Conservation (phyloP, 2,113 vertebrate species). For the Osmerus mordax region DNA sequence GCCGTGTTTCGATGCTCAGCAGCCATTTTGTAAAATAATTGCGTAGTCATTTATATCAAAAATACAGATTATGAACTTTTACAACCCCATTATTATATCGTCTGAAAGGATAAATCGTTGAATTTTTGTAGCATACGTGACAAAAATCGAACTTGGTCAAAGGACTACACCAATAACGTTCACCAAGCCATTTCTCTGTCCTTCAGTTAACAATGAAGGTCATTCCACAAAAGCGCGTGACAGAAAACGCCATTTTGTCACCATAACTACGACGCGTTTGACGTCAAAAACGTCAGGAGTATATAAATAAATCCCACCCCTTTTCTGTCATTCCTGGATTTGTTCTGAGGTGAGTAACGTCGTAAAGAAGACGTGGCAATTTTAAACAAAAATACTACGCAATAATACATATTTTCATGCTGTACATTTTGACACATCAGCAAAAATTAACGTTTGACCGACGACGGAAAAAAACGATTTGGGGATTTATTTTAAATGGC, state of each 20-base stretch:
- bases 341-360: constrained; percentile 74
- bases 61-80: fast-evolving
- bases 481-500: constrained; percentile 42
- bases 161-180: neutral
- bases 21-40: constrained; percentile 58
- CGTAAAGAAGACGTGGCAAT: constrained; percentile 11
- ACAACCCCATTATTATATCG: neutral
- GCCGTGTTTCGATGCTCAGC: neutral
- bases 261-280: constrained; percentile 16
- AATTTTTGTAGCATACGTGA: too few relatives aligned
- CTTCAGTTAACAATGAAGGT: constrained; percentile 49
- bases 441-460: constrained; percentile 3
- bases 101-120: neutral
- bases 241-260: constrained; percentile 52
- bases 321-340: constrained; percentile 71
- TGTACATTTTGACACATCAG: neutral
- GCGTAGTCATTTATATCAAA: neutral
- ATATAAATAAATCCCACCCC: constrained; percentile 65
- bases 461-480: neutral
- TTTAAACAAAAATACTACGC: constrained; percentile 19
- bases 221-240: constrained; percentile 25
- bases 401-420: constrained; percentile 23
- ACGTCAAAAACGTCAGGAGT: constrained; percentile 71
- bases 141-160: fast-evolving
- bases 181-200: constrained; percentile 50